Base-by-base conservation (phyloP, 2,113 vertebrate species). In the Barbus barbus region DNA sequence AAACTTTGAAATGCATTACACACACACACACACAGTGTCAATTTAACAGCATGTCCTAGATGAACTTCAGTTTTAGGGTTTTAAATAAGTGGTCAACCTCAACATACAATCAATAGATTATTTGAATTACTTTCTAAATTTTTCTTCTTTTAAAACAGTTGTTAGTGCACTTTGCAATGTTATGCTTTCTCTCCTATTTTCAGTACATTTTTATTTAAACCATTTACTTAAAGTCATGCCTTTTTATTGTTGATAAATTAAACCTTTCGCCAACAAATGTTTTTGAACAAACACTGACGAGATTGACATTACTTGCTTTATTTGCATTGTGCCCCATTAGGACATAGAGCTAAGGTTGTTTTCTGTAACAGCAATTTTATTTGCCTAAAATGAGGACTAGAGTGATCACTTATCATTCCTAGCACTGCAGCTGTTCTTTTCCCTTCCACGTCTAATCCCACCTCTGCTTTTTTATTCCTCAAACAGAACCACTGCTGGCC, bases 361-460 rank as follows among this genome's bases (percentile, higher is more conserved):
- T 38, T 41, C 71, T n/a, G 2, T 46, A 3, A 26, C 1, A 44
- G 38, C 16, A 12, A 14, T 73, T 73, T 44, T 72, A 72, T 44
- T 72, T 1, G 22, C 46, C 69, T 46, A 44, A n/a, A 69, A 51
- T n/a, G 28, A 56, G 46, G 20, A 33, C 74, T 77, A 28, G 20
- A 58, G 31, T 77, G 20, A 58, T 24, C 69, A 44, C 31, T 53
- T 53, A 26, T 46, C 46, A 53, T 28, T 60, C 53, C 22, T 36
- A 78, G 33, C 38, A 60, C n/a, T 24, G 28, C 75, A 78, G 79
- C 18, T 63, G 51, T 36, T 58, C 28, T 33, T 69, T 85, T 61
- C 72, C 33, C 77, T 63, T 63, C 76, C 61, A 82, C 72, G 72
- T 63, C 65, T 80, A 83, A 80, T 83, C 74, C 71, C 13, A 83